Base-by-base conservation (phyloP, 1,140 invertebrate species). In the Musca domestica region DNA sequence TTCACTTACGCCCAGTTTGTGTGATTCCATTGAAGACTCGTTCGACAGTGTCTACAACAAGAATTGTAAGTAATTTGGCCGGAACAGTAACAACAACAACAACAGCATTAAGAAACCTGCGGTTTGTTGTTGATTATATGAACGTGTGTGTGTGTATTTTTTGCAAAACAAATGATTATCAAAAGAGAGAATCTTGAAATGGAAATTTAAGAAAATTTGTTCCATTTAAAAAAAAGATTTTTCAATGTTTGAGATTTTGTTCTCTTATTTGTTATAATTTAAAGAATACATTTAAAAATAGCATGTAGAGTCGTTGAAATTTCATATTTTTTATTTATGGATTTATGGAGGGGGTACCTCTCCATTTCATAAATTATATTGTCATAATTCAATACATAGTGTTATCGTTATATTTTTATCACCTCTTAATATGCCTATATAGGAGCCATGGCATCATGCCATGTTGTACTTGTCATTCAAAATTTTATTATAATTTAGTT, bases 51-150 rank as follows among this genome's bases (percentile, higher is more conserved):
- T 77, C 68, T 81, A 80, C 68, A 78, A 71, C 71, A 80, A 80
- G 71, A 76, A 81, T 70, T 80, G 78, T 81, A 76, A 81, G 78
- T 80, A 41, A 78, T 68, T n/a, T n/a, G n/a, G n/a, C n/a, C 20
- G 25, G 20, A 46, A 58, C 4, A n/a, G 54, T 3, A 58, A 25
- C 2, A 41, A 12, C 4, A 41, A 58, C 9, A n/a, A n/a, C n/a
- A n/a, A n/a, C n/a, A n/a, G 17, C 17, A 3, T n/a, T 41, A 19
- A 41, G 2, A 19, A 17, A 54, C 14, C 30, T n/a, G 23, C 30
- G 9, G 15, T 58, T 15, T 17, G 54, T 7, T 34, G 54, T 3
- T 20, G 9, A 54, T 14, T 9, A 54, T 14, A 48, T 48, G 17
- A 17, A 25, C n/a, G 15, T 19, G 10, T 20, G 51, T 41, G 34